Base-by-base conservation (phyloP, 1,140 invertebrate genomes). In the Octopus bimaculoides region DNA sequence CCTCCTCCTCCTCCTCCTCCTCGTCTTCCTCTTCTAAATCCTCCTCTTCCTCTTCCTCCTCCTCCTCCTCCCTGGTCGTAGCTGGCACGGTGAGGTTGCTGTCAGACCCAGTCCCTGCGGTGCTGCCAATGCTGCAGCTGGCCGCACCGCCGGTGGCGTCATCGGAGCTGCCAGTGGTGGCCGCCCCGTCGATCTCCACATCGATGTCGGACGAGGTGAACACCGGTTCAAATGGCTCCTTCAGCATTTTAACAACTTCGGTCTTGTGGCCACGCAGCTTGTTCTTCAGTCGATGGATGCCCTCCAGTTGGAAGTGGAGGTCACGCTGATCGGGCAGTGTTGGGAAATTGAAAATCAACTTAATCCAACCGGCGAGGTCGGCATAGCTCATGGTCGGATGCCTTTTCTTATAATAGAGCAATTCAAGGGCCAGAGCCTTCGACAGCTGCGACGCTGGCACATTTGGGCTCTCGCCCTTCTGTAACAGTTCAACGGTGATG, bases 41-140 rank as follows among this genome's bases (percentile, higher is more conserved):
- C 26, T 41, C 26, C 26, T 41, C 26, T 3, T 41, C 20, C 77
- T 56, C 52, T 78, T 56, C 76, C 52, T 79, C 73, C 71, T 79
- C 55, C 71, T 41, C 52, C 69, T 79, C 73, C 79, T 54, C 52
- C 5, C 5, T 54, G 12, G 69, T n/a, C 41, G 12, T 73, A n/a
- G 20, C 52, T 52, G n/a, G n/a, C 71, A 5, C 2, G 14, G 14
- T 20, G 52, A n/a, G 61, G 5, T 69, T 52, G 53, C 52, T 54
- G n/a, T 20, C 53, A 12, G 14, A 17, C 14, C 54, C 17, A 52
- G n/a, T 79, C 26, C 56, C 73, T 9, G 52, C 71, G 75, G 52
- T 52, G n/a, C 9, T 20, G 53, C 69, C 71, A 54, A 14, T 52
- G n/a, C 9, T 20, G 53, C 69, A 20, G 14, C 20, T 17, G 26